These are phyloP conservation scores for Agyllia agylla DNA, from an alignment of 2,888 invertebrate species.

Conservation along the genomic window DNA sequence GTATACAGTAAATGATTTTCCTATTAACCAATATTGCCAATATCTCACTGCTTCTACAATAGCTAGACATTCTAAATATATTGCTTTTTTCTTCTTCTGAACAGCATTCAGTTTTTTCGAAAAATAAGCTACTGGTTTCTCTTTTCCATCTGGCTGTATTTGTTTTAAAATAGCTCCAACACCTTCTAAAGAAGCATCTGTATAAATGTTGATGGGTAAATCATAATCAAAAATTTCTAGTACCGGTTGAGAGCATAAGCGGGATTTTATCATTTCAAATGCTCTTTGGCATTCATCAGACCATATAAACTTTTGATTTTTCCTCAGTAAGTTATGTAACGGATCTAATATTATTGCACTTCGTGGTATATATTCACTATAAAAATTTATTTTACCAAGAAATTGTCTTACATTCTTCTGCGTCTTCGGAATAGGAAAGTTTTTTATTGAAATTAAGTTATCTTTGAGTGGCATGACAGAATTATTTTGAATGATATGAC, in stretches of 20 bases:
- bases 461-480: conserved; percentile 30
- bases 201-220: conserved; percentile 76
- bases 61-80: conserved; percentile 69
- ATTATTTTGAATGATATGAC: conserved; percentile 77
- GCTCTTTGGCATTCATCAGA: conserved; percentile 46
- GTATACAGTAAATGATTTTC: conserved; percentile 67
- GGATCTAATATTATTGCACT: conserved; percentile 25
- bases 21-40: conserved; percentile 73
- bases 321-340: not conserved
- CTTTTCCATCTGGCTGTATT: conserved; percentile 47
- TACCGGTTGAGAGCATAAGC: conserved; percentile 64
- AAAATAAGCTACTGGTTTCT: conserved; percentile 68
- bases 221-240: conserved; percentile 70
- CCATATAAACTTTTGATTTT: conserved; percentile 27
- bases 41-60: conserved; percentile 66
- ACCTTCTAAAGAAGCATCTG: conserved; percentile 71
- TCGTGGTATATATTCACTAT: conserved; percentile 21
- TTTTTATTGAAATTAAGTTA: not conserved
- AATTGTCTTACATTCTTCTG: conserved; percentile 61
- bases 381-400: conserved; percentile 56
- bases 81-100: conserved; percentile 61
- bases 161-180: conserved; percentile 75
- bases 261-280: conserved; percentile 61
- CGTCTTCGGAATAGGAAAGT: conserved; percentile 54
- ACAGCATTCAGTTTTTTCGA: conserved; percentile 64